Evolutionary conservation across 2,113 vertebrate genomes (phyloP).

Genomic region (Callospermophilus lateralis): DNA sequence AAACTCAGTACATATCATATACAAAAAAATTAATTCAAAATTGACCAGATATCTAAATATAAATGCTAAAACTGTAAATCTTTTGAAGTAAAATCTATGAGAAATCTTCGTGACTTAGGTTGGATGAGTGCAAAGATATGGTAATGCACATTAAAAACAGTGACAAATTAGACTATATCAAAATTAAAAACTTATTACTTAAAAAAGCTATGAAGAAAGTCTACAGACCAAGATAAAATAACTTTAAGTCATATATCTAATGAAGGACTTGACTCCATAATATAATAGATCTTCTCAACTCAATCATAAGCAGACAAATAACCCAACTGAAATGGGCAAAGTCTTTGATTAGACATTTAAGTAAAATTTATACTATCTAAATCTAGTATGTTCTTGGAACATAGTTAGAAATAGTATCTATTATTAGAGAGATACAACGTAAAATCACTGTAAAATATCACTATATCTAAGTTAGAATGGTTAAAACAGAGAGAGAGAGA

Average conservation of each 20-base stretch:
- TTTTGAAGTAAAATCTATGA: background rate
- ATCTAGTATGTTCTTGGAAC: background rate
- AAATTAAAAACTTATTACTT: background rate
- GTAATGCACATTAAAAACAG: background rate
- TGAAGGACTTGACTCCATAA: background rate
- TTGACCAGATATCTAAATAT: background rate
- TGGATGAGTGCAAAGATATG: background rate
- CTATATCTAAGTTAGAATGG: background rate
- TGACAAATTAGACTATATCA: background rate
- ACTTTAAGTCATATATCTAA: background rate
- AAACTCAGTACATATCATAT: background rate
- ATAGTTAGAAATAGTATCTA: background rate
- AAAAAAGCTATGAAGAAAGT: background rate
- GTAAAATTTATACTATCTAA: background rate
- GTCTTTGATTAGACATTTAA: background rate
- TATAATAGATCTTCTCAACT: background rate
- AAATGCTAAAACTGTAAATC: background rate
- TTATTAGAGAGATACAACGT: background rate
- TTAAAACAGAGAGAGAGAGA: background rate
- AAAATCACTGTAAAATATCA: background rate
- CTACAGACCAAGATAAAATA: background rate
- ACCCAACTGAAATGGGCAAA: background rate
- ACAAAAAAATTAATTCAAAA: background rate
- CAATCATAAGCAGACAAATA: background rate
- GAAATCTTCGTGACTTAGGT: background rate